These are phyloP conservation scores for Mystacides longicornis DNA, from an alignment of 2,888 invertebrate species.

Conservation along the genomic window DNA sequence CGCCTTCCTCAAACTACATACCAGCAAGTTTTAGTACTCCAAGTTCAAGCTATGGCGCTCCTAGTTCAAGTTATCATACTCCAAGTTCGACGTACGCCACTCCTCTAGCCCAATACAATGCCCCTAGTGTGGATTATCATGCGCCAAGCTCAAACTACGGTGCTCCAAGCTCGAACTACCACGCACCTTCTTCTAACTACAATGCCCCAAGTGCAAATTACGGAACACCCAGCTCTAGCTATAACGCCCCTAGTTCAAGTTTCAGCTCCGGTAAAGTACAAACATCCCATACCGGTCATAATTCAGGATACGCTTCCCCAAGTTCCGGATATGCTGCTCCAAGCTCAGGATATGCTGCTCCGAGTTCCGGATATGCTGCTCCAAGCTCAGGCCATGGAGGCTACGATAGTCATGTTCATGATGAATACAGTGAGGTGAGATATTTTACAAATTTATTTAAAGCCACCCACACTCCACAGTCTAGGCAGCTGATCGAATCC, in stretches of 20 bases:
- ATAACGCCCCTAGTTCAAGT: slow-evolving; percentile 25
- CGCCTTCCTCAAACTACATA: slow-evolving; percentile 26
- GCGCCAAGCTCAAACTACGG: slow-evolving; percentile 16
- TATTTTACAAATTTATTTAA: too few species aligned
- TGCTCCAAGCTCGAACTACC: slow-evolving; percentile 19
- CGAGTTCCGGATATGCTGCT: slow-evolving; percentile 26
- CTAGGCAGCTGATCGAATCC: too few species aligned
- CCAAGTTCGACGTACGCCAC: slow-evolving; percentile 19
- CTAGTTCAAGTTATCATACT: slow-evolving; percentile 18
- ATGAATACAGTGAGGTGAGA: slow-evolving; percentile 37
- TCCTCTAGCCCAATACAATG: slow-evolving; percentile 27
- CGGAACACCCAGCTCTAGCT: slow-evolving; percentile 11
- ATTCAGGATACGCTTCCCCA: slow-evolving; percentile 27
- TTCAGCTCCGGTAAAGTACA: slow-evolving; percentile 35
- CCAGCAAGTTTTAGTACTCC: too few species aligned
- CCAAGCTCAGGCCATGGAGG: slow-evolving; percentile 21
- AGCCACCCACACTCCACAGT: too few species aligned
- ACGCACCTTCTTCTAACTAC: slow-evolving; percentile 32
- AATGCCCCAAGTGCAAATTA: slow-evolving; percentile 17
- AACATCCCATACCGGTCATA: slow-evolving; percentile 15
- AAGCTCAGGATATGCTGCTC: slow-evolving; percentile 17
- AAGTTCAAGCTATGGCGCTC: slow-evolving; percentile 31
- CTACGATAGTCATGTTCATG: slow-evolving; percentile 26
- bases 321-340: slow-evolving; percentile 16
- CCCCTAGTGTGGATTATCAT: slow-evolving; percentile 14